Conservation (phyloP, 1,140 invertebrate species). For the Drosophila micromelanica region DNA sequence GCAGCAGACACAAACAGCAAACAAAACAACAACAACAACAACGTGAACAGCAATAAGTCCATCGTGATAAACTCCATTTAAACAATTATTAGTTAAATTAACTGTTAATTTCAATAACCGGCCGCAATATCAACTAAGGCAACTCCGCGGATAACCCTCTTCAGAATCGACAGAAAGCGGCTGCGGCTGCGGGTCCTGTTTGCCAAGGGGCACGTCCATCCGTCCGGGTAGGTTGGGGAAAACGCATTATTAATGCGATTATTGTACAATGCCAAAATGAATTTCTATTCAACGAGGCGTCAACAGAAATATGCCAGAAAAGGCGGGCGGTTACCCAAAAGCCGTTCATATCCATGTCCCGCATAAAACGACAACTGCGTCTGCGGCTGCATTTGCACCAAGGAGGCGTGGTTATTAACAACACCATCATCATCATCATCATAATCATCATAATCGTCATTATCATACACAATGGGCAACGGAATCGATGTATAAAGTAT, state of each 20-base stretch:
- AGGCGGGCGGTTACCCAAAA: conserved; percentile 14
- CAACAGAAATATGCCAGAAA: conserved; percentile 47
- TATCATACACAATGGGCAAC: conserved; percentile 24
- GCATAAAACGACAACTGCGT: conserved; percentile 51
- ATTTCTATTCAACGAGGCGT: conserved; percentile 56
- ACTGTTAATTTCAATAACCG: conserved; percentile 73
- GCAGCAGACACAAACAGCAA: conserved; percentile 14
- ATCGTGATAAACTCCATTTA: conserved; percentile 65
- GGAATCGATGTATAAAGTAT: conserved; percentile 57
- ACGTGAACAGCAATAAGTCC: conserved; percentile 27
- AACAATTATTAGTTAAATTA: conserved; percentile 78
- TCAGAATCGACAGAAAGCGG: background rate
- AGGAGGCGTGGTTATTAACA: conserved; percentile 15
- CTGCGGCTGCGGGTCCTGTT: conserved; percentile 46
- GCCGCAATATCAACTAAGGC: conserved; percentile 5
- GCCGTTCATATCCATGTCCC: conserved; percentile 50
- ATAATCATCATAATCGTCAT: conserved; percentile 15
- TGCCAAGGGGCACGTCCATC: background rate
- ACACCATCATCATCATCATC: conserved; percentile 15
- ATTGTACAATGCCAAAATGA: conserved; percentile 63
- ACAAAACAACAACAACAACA: conserved; percentile 16
- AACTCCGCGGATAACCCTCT: background rate
- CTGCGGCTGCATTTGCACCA: conserved; percentile 27
- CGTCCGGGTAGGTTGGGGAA: conserved; percentile 2
- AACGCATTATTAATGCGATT: conserved; percentile 77